phyloP scores from a whole-genome alignment of 2,797 vertebrate species.

The Loriculus beryllinus region DNA sequence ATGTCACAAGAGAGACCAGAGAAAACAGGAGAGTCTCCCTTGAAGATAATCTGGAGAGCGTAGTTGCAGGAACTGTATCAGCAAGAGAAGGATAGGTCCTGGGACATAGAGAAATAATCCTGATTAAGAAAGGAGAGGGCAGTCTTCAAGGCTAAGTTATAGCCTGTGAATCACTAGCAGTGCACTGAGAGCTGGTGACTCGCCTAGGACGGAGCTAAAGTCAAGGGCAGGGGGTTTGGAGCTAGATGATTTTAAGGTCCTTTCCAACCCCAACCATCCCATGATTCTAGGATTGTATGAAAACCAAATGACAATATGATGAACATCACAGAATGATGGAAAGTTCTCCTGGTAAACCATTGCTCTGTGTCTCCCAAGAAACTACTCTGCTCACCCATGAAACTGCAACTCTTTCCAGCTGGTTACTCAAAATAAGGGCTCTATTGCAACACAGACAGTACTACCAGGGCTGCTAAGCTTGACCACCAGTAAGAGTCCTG shows the following conservation, averaged over 20 bases:
- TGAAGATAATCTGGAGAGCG: background rate
- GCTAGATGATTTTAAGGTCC: background rate
- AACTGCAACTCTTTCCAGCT: background rate
- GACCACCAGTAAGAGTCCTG: background rate
- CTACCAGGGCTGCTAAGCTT: background rate
- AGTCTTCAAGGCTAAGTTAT: background rate
- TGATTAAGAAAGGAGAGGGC: background rate
- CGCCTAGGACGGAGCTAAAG: background rate
- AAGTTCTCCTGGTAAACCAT: background rate
- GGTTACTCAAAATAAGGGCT: background rate
- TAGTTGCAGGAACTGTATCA: background rate
- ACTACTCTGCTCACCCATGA: background rate
- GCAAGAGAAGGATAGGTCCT: background rate
- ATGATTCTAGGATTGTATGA: background rate
- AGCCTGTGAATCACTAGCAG: background rate
- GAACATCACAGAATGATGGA: background rate
- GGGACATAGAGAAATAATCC: background rate
- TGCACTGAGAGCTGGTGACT: background rate
- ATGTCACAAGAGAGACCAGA: background rate
- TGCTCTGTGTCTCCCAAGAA: background rate
- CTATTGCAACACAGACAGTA: background rate
- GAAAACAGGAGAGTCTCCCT: background rate
- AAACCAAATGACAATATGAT: background rate
- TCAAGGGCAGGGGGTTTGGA: background rate
- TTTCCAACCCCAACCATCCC: background rate